These are phyloP conservation scores for Bubalus kerabau DNA, from an alignment of 2,113 vertebrate genomes.

Conservation along the genomic window DNA sequence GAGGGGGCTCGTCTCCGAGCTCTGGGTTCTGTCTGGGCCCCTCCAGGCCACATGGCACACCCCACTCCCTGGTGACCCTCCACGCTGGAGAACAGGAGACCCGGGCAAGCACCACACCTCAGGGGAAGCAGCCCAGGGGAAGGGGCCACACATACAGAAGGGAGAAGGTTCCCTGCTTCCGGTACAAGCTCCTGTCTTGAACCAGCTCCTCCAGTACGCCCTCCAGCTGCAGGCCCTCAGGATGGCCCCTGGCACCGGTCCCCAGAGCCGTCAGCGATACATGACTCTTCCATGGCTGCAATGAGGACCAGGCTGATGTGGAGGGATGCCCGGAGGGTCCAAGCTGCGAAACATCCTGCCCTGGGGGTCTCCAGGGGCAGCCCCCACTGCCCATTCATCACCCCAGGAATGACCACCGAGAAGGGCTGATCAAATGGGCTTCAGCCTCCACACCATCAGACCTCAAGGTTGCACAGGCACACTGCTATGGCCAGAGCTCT, in stretches of 20 bases:
- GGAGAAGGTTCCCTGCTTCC: slow-evolving; percentile 81
- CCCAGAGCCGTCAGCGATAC: slow-evolving; percentile 73
- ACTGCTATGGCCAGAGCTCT: neutral
- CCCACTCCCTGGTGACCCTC: neutral
- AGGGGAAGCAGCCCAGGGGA: rapidly evolving
- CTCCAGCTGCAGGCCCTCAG: slow-evolving; percentile 80
- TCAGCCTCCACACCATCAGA: too few relatives aligned
- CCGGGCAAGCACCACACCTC: rapidly evolving
- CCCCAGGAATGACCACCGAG: rapidly evolving
- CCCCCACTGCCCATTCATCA: rapidly evolving
- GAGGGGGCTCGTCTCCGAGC: neutral
- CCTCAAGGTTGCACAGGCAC: rapidly evolving
- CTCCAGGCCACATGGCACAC: slow-evolving; percentile 73
- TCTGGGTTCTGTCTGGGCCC: slow-evolving; percentile 11
- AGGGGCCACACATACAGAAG: slow-evolving; percentile 77
- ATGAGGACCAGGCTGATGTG: neutral
- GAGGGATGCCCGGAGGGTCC: neutral
- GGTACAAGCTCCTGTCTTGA: slow-evolving; percentile 79
- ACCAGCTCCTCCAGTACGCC: slow-evolving; percentile 84
- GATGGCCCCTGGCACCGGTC: slow-evolving; percentile 62
- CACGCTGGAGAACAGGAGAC: neutral
- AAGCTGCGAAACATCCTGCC: neutral
- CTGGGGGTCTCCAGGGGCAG: too few relatives aligned
- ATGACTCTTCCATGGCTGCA: slow-evolving; percentile 79
- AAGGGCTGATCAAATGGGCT: neutral